Evolutionary conservation across 2,888 invertebrate genomes (phyloP), one percentile per base, ranked within the genome.

Genomic region (Ligdia adustata): DNA sequence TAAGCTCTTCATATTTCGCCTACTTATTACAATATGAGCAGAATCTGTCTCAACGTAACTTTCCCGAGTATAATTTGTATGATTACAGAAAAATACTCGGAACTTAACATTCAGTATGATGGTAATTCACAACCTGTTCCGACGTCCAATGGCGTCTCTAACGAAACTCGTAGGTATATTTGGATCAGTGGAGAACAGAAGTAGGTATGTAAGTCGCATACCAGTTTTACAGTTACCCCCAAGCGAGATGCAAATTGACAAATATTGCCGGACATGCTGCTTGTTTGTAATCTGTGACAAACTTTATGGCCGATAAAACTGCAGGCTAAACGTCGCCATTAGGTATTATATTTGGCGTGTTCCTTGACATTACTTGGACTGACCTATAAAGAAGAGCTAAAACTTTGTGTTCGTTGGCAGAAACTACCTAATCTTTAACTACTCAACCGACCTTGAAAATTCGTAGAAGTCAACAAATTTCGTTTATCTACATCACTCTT

Each of bases 191-290:
- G 70, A 68, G 62, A 62, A 71, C 62, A 62, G 68, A 72, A 70
- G 63, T 71, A 64, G 73, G 73, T 64, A 50, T 54, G 43, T 72
- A 65, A 73, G 69, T 66, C 72, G 68, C 82, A 82, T 82, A 78
- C 78, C 77, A 64, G 38, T 32, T 80, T 76, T 82, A 86, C 86
- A 83, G 86, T 85, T 86, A 83, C 57, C 64, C 49, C 61, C 53
- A 48, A 49, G 48, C 60, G 59, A 79, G 69, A 81, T 83, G 84
- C 65, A 82, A 86, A 86, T 85, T 84, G 82, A 81, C 82, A 82
- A 83, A 85, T 77, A 83, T 72, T 63, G 69, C 66, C 63, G 64
- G 65, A 63, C 34, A 31, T 15, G 40, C 22, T 31, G 28, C 13
- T 28, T 13, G 13, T 12, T 22, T 22, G 22, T 22, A 22, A 7